Base-by-base conservation (phyloP, 1,140 invertebrate genomes). In the Calephelis virginiensis region DNA sequence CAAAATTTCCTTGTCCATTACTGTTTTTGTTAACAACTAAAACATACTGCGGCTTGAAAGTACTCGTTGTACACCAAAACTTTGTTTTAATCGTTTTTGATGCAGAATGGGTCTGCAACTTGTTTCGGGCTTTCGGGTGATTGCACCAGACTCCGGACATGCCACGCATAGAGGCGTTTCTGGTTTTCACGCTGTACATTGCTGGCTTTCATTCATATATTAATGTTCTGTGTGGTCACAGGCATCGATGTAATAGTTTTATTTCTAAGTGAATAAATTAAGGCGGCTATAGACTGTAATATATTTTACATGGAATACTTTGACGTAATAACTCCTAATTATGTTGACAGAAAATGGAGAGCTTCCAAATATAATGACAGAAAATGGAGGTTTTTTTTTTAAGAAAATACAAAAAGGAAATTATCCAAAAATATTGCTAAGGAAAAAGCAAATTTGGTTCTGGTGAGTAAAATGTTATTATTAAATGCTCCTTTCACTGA, bases 111-210 rank as follows among this genome's bases (percentile, higher is more conserved):
- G 12, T 11, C 9, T 59, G 12, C 8, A 38, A 7, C 56, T 59
- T 40, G 12, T 59, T 59, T 59, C 56, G 56, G 56, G 28, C 11
- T 59, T 59, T 59, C 56, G 56, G 56, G 28, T 38, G 56, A 59
- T 59, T 59, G 56, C 56, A 38, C 56, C 56, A 59, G 56, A 61
- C 64, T 65, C 70, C 70, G 70, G 70, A 71, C 63, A 68, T 71
- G 10, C 70, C 70, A 68, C 5, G 17, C 66, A 68, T 67, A 62
- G 56, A 64, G 63, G 64, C n/a, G 47, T 65, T 63, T 14, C 61
- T 61, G 49, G 38, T 49, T 14, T 28, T 0, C 11, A 45, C 60
- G 49, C 14, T 12, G 14, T 70, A 53, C 68, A 70, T 63, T 60
- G 60, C 61, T 17, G 43, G 11, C 28, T 48, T 63, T 45, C 28